Percentiles rank a stretch among this genome's conserved stretches.
These are phyloP conservation scores for Lucilia cuprina DNA, from an alignment of 1,140 invertebrate genomes.

Conservation along the genomic window DNA sequence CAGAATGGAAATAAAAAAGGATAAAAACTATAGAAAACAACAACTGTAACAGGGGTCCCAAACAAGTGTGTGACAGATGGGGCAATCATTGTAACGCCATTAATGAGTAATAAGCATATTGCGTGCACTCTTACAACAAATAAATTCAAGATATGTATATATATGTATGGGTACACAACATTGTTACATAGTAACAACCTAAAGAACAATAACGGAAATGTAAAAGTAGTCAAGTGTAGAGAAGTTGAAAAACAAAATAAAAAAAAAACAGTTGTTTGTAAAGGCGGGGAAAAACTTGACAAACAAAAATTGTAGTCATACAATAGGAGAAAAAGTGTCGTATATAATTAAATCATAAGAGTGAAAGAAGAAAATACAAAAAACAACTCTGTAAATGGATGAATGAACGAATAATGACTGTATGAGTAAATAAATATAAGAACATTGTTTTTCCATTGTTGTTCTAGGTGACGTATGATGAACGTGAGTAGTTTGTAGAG, in stretches of 20 bases:
- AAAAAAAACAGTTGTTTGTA: neutral
- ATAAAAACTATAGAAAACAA: neutral
- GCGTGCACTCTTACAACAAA: slow-evolving; percentile 3
- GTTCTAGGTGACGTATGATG: neutral
- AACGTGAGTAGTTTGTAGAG: neutral
- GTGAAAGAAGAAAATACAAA: neutral
- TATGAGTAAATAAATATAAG: neutral
- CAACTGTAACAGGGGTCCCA: neutral
- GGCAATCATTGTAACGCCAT: slow-evolving; percentile 22
- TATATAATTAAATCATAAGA: neutral
- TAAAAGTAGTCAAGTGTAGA: neutral
- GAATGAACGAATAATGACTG: neutral
- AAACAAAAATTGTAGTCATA: neutral
- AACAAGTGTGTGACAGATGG: slow-evolving; percentile 24
- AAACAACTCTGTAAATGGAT: neutral
- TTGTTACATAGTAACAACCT: neutral
- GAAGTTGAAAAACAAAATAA: neutral
- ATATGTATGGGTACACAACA: too few species aligned
- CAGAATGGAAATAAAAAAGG: neutral
- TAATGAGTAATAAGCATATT: slow-evolving; percentile 24
- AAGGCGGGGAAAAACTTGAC: neutral
- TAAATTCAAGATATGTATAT: too few species aligned
- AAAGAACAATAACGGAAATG: neutral
- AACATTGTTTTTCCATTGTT: neutral
- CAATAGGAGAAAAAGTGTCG: neutral